These are phyloP conservation scores for Drosophila triauraria DNA, from an alignment of 1,140 invertebrate species.

Conservation along the genomic window DNA sequence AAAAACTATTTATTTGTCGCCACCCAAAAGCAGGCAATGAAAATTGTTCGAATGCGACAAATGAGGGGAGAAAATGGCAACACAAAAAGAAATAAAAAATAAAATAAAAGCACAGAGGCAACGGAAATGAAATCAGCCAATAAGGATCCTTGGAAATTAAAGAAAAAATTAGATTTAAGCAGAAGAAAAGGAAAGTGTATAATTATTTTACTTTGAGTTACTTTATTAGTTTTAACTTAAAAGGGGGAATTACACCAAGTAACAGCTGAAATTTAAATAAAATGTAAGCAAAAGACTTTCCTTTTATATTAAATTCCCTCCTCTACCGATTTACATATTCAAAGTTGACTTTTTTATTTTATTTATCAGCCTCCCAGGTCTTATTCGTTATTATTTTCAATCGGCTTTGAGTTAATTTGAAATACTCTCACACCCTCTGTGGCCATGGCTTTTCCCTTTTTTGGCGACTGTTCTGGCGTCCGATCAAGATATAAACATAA, in stretches of 20 bases:
- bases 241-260: too few relatives aligned
- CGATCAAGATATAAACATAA: constrained; percentile 37
- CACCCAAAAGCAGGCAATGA: constrained; percentile 73
- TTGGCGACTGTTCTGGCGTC: neutral
- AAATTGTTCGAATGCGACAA: constrained; percentile 68
- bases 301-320: too few relatives aligned
- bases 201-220: neutral
- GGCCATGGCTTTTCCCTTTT: neutral
- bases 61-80: constrained; percentile 21
- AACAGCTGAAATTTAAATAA: too few relatives aligned
- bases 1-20: constrained; percentile 55
- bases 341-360: neutral
- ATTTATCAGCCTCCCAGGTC: neutral
- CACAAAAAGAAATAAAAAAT: constrained; percentile 9
- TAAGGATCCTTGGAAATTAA: neutral
- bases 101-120: constrained; percentile 2
- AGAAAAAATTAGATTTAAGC: neutral
- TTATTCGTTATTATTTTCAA: neutral
- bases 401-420: constrained; percentile 19
- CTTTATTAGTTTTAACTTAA: too few relatives aligned
- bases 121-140: constrained; percentile 38
- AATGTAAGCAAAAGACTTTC: too few relatives aligned
- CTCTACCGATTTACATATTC: too few relatives aligned
- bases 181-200: neutral
- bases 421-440: constrained; percentile 10